Evolutionary conservation across 2,888 invertebrate genomes (phyloP), one percentile per base, ranked within the genome.

Genomic region (Zhuqinia jingwanae): DNA sequence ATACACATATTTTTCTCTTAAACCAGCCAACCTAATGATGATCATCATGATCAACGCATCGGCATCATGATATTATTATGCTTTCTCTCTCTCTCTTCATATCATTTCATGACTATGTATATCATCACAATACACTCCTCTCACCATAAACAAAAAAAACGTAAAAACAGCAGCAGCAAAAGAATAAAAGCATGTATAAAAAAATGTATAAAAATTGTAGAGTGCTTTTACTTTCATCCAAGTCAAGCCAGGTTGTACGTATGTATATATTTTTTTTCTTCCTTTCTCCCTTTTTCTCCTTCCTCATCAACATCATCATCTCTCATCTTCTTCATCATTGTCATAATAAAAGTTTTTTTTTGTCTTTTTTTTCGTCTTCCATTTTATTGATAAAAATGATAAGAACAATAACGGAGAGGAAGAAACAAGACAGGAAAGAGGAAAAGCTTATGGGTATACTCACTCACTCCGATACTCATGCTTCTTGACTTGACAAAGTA

Each of bases 271-370:
- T 2, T 50, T n/a, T 50, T 13, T 50, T 13, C 15, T 13, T 53
- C 25, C 25, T 75, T 53, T 22, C 45, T 42, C 42, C 36, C 17
- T n/a, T 30, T 17, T 53, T 22, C 6, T 63, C 20, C 53, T 27
- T 27, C 78, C 2, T 27, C 56, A 50, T 79, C 60, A 15, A 60
- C 42, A 6, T 53, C 75, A 81, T 79, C 68, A 82, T 68, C 53
- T 73, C 73, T 25, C 75, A 79, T 85, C 70, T 63, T 84, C 70
- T 78, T 75, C 73, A 85, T 79, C 79, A 70, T 78, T 79, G 85
- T 85, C 77, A 84, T 30, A 76, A 83, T 83, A 83, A 81, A 80
- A 81, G 56, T n/a, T 79, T 79, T 47, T 79, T 58, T 58, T n/a
- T 20, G 10, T 42, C 36, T 76, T 30, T 22, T 22, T 25, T 53